Evolutionary conservation across 1,140 invertebrate genomes (phyloP), one percentile per base, ranked within the genome.

Genomic region (Macrosteles quadrilineatus): DNA sequence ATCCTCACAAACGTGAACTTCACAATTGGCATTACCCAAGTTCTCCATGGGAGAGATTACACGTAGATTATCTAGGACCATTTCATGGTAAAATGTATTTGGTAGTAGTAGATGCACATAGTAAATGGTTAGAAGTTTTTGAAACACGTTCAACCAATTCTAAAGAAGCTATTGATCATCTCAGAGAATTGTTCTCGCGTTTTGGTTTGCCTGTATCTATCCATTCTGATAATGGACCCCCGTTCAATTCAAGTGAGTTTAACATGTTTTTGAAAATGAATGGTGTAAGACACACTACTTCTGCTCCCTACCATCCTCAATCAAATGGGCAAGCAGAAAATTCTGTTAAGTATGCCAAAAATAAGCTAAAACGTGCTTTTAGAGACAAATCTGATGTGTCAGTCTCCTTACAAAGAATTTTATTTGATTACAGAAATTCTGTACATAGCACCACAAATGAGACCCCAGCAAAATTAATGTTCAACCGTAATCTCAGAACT

Each of bases 181-280:
- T 29, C 9, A 62, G 12, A 62, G 3, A 4, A 21, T 62, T 62
- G 29, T 62, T 62, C 29, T 17, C 57, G 6, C 23, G 57, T 29
- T 62, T 62, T 62, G 57, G 57, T 25, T 62, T 62, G 6, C 57
- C 57, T 6, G 12, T 29, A 9, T 29, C 30, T 6, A 19, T 62
- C 3, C 25, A 29, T 19, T 25, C 4, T 62, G 57, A 62, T 21
- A 62, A 62, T 62, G 57, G 57, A 27, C 57, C 12, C 12, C 57
- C 57, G 6, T 62, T 29, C 30, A 62, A 62, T 62, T 62, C 57
- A 76, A 2, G 73, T 77, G 11, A 65, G 31, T 50, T 23, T 32
- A 74, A 79, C 73, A 73, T 77, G 72, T 68, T 73, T 55, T 71
- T 81, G 11, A 71, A 67, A n/a, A 74, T 40, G 36, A 77, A 79